phyloP scores from a whole-genome alignment of 2,797 vertebrate genomes.

The Sebastes baramenuke region DNA sequence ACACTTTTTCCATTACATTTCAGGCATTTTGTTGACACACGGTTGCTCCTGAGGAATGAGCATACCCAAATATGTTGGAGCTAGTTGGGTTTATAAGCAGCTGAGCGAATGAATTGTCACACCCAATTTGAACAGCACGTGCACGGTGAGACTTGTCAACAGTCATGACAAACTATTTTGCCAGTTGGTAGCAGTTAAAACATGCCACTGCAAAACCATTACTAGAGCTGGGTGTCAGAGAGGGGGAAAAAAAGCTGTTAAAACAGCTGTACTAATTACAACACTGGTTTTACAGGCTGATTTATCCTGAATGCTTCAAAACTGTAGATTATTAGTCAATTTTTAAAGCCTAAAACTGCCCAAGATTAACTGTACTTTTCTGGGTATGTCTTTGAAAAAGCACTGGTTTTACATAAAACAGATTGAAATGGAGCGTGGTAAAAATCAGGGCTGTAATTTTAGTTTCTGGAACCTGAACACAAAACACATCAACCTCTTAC shows the following conservation, averaged over 20 bases:
- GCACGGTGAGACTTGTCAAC: constrained; percentile 24
- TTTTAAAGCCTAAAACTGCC: neutral
- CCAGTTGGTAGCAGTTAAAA: constrained; percentile 27
- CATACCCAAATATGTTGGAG: neutral
- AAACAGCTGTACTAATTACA: neutral
- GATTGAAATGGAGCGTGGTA: neutral
- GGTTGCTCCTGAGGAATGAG: neutral
- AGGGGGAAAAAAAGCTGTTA: neutral
- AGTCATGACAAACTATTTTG: constrained; percentile 23
- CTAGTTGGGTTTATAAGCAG: neutral
- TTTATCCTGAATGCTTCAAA: neutral
- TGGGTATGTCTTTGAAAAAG: neutral
- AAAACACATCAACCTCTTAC: constrained; percentile 16
- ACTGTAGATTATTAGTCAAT: neutral
- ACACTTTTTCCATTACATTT: neutral
- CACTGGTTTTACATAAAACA: neutral
- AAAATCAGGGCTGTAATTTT: constrained; percentile 18
- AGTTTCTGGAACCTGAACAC: constrained; percentile 5
- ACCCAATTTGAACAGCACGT: constrained; percentile 21
- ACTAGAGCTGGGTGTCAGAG: neutral
- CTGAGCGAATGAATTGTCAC: constrained; percentile 10
- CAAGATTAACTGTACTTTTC: neutral
- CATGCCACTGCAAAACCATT: constrained; percentile 3
- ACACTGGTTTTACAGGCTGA: neutral
- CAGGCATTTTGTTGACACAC: constrained; percentile 5